Percentiles rank a stretch among this genome's conserved stretches.
Evolutionary conservation across 1,140 invertebrate genomes (phyloP).

Genomic region (Drosophila persimilis): DNA sequence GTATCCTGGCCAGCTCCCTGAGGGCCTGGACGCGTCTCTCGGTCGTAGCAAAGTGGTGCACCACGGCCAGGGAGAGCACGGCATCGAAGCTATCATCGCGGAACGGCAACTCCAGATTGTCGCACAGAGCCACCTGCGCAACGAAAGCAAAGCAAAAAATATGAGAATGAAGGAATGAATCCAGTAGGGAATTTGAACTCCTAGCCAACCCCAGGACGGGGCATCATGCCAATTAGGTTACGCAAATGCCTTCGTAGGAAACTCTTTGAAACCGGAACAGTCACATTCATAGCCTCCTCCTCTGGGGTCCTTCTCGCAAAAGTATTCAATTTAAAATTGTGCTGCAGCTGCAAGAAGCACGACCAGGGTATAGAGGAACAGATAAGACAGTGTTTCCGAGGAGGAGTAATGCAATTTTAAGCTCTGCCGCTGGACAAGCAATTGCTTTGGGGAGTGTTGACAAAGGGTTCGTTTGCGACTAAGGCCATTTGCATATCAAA

Average conservation of each 20-base stretch:
- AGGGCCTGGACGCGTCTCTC: conserved; percentile 94
- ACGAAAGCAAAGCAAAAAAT: conserved; percentile 4
- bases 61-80: conserved; percentile 95
- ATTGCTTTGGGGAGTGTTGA: not conserved
- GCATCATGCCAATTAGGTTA: conserved; percentile 80
- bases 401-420: conserved; percentile 24
- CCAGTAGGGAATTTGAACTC: conserved; percentile 90
- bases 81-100: conserved; percentile 97
- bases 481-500: conserved; percentile 38
- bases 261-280: conserved; percentile 15
- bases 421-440: not conserved
- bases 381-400: no score
- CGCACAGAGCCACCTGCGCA: conserved; percentile 91
- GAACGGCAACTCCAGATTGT: conserved; percentile 95
- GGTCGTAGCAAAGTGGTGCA: conserved; percentile 96
- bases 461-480: not conserved
- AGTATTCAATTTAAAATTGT: conserved; percentile 41
- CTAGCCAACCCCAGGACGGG: conserved; percentile 20
- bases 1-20: conserved; percentile 92
- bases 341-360: conserved; percentile 8
- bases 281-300: conserved; percentile 1
- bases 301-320: conserved; percentile 14
- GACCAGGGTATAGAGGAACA: not conserved
- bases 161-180: conserved; percentile 92
- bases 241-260: conserved; percentile 20